Evolutionary conservation across 1,140 invertebrate genomes (phyloP).

Genomic region (Mercenaria mercenaria): DNA sequence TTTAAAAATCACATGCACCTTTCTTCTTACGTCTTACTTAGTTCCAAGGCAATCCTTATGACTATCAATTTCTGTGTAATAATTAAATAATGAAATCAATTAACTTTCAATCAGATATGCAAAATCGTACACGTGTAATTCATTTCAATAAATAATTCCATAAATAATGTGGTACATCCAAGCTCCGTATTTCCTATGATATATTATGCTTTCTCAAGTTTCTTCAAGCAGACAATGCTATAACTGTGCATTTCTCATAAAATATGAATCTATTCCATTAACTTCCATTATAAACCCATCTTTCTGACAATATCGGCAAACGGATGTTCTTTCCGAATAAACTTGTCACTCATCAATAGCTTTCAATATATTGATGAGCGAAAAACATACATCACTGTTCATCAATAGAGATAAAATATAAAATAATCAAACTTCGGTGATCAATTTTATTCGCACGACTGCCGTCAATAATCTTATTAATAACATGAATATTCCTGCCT

Average conservation of each 20-base stretch:
- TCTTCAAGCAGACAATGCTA: neutral
- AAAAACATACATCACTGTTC: neutral
- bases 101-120: too few relatives aligned
- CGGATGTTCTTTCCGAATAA: neutral
- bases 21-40: too few relatives aligned
- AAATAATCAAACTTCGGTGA: slow-evolving; percentile 18
- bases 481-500: neutral
- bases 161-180: too few relatives aligned
- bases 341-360: neutral
- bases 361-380: slow-evolving; percentile 14
- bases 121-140: too few relatives aligned
- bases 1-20: too few relatives aligned
- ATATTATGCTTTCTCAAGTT: neutral
- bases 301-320: neutral
- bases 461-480: neutral
- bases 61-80: too few relatives aligned
- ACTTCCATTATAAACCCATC: neutral
- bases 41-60: too few relatives aligned
- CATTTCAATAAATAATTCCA: too few relatives aligned
- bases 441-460: neutral
- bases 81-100: too few relatives aligned
- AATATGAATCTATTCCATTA: neutral
- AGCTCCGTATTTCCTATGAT: neutral
- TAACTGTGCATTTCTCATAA: neutral
- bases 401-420: neutral